Conservation (phyloP, 2,797 vertebrate genomes). For the Mus caroli region DNA sequence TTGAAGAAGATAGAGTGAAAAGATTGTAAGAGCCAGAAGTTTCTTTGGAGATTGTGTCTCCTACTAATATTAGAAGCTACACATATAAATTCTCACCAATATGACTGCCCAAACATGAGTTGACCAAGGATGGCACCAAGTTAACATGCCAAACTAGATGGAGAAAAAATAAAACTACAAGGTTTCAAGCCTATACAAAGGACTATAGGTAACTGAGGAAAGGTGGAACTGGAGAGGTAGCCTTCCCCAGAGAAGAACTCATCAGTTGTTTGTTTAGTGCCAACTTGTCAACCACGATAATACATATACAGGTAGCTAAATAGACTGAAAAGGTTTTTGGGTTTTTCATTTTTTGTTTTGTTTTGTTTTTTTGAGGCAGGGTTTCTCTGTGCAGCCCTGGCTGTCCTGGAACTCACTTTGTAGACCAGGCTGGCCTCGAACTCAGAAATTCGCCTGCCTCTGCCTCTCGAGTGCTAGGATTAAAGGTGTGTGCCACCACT, state of each 20-base stretch:
- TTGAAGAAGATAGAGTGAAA: not conserved
- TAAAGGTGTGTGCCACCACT: too few relatives aligned
- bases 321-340: too few relatives aligned
- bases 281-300: not conserved
- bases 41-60: too few relatives aligned
- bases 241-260: not conserved
- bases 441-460: too few relatives aligned
- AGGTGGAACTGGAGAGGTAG: not conserved
- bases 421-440: too few relatives aligned
- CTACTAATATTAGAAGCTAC: not conserved
- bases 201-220: not conserved
- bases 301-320: not conserved
- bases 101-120: not conserved
- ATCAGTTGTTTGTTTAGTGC: not conserved
- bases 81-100: not conserved
- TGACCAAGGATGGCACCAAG: not conserved
- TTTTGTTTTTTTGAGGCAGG: too few relatives aligned
- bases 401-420: too few relatives aligned
- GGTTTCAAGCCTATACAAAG: not conserved
- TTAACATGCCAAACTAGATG: not conserved
- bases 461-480: too few relatives aligned
- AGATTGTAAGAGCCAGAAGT: not conserved
- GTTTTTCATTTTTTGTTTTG: too few relatives aligned
- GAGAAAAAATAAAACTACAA: not conserved
- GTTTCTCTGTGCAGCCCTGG: too few relatives aligned